A percentile compares a stretch with the other conserved stretches of the same genome.
These are phyloP conservation scores for Eufriesea mexicana DNA, from an alignment of 1,140 invertebrate genomes.

Conservation along the genomic window DNA sequence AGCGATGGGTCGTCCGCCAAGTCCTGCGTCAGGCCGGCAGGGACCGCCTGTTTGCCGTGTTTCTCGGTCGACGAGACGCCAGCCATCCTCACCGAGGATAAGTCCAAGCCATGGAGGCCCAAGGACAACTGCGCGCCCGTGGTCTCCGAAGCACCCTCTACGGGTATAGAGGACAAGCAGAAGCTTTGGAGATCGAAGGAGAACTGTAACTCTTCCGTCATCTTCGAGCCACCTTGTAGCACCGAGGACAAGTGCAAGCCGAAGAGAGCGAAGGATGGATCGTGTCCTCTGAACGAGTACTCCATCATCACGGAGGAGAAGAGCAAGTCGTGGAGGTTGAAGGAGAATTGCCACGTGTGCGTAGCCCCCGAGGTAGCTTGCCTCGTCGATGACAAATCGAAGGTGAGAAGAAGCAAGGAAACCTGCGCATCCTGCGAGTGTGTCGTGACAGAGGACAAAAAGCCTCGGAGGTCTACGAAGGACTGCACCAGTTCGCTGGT, in stretches of 20 bases:
- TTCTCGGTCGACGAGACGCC: constrained; percentile 68
- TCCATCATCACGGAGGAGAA: not conserved
- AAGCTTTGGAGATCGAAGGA: constrained; percentile 26
- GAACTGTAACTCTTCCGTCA: not conserved
- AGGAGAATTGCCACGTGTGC: not conserved
- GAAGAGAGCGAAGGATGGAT: constrained; percentile 11
- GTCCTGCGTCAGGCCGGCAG: constrained; percentile 35
- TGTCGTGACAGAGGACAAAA: constrained; percentile 8
- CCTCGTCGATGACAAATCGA: constrained; percentile 11
- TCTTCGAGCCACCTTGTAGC: not conserved
- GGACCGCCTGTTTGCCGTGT: constrained; percentile 69
- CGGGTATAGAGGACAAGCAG: constrained; percentile 37
- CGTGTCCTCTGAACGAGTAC: not conserved
- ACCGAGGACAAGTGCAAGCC: constrained; percentile 14
- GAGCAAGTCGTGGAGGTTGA: not conserved
- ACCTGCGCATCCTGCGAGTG: constrained; percentile 4
- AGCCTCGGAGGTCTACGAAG: not conserved
- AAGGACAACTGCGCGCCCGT: constrained; percentile 56
- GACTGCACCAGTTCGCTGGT: not conserved
- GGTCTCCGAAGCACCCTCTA: constrained; percentile 62
- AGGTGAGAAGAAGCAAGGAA: not conserved
- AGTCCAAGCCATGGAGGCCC: constrained; percentile 65
- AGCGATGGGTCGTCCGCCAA: constrained; percentile 31
- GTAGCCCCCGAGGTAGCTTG: not conserved
- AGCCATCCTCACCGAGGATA: constrained; percentile 53